phyloP scores from a whole-genome alignment of 2,797 vertebrate genomes.

The Nannoperca australis region DNA sequence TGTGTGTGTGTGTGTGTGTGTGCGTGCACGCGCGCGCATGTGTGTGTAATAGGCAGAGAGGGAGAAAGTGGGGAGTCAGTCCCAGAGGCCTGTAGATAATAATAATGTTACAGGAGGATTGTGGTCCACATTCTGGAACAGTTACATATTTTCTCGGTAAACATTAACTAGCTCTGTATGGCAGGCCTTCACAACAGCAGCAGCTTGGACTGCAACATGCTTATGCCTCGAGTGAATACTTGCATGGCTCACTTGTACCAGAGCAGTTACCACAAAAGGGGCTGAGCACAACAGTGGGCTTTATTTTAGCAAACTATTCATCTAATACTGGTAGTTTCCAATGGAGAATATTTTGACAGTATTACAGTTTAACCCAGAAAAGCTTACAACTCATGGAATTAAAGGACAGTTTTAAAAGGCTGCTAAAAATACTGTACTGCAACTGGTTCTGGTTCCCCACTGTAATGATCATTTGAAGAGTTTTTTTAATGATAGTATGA shows the following conservation, averaged over 20 bases:
- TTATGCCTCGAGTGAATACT: not conserved
- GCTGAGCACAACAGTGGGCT: conserved; percentile 24
- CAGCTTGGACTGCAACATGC: conserved; percentile 34
- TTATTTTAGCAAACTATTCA: conserved; percentile 46
- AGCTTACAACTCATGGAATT: conserved; percentile 27
- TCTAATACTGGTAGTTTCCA: conserved; percentile 46
- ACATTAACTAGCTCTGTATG: conserved; percentile 89
- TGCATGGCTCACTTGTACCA: conserved; percentile 56
- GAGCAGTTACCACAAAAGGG: conserved; percentile 17
- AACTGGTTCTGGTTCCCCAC: not conserved
- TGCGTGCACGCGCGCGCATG: conserved; percentile 29
- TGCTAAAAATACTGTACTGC: conserved; percentile 27
- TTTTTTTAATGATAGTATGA: conserved; percentile 18
- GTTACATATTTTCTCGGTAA: conserved; percentile 93
- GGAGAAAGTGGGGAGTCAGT: conserved; percentile 42
- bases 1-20: conserved; percentile 10
- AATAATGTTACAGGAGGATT: conserved; percentile 83
- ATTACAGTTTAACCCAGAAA: conserved; percentile 31
- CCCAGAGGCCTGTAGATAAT: conserved; percentile 81
- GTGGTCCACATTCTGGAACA: conserved; percentile 87
- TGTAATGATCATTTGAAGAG: conserved; percentile 32
- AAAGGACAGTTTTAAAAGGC: conserved; percentile 33
- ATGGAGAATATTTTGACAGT: conserved; percentile 23
- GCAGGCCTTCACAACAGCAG: conserved; percentile 54
- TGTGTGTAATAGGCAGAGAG: conserved; percentile 39